These are phyloP conservation scores for Scelioninae gen. 2 DNA, from an alignment of 2,888 invertebrate species.

Conservation along the genomic window DNA sequence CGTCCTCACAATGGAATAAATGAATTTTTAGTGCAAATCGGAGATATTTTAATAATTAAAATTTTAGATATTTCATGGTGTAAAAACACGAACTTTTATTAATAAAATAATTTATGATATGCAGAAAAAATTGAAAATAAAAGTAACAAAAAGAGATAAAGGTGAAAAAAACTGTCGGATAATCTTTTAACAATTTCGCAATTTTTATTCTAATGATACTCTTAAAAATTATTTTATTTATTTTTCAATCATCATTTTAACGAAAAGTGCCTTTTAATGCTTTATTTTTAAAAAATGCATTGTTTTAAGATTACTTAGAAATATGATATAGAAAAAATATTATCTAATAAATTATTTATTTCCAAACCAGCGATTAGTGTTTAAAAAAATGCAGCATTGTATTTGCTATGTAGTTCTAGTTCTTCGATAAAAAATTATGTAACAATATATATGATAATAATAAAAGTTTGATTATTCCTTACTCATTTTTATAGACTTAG, in stretches of 20 bases:
- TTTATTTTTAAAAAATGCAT: constrained; percentile 16
- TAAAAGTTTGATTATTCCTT: not conserved
- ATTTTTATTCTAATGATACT: constrained; percentile 14
- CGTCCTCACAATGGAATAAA: constrained; percentile 1
- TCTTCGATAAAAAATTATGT: constrained; percentile 7
- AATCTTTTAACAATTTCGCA: constrained; percentile 13
- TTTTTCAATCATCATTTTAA: constrained; percentile 17
- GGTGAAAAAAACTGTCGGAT: not conserved
- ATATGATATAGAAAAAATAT: not conserved
- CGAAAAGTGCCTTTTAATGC: constrained; percentile 30
- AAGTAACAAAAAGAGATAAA: too few relatives aligned
- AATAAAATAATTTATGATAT: not conserved
- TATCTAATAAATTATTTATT: constrained; percentile 5
- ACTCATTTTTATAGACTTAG: not conserved
- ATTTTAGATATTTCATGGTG: constrained; percentile 13
- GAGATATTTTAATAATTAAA: constrained; percentile 16
- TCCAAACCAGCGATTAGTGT: not conserved
- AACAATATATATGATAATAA: not conserved
- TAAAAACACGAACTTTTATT: constrained; percentile 14
- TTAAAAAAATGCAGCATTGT: constrained; percentile 1
- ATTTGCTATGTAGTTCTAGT: not conserved
- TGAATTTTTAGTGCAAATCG: constrained; percentile 21
- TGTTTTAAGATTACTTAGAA: constrained; percentile 5
- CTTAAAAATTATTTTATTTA: constrained; percentile 12
- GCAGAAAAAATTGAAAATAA: not conserved